These are phyloP conservation scores for Dinoponera quadriceps DNA, from an alignment of 1,140 invertebrate genomes.

Conservation along the genomic window DNA sequence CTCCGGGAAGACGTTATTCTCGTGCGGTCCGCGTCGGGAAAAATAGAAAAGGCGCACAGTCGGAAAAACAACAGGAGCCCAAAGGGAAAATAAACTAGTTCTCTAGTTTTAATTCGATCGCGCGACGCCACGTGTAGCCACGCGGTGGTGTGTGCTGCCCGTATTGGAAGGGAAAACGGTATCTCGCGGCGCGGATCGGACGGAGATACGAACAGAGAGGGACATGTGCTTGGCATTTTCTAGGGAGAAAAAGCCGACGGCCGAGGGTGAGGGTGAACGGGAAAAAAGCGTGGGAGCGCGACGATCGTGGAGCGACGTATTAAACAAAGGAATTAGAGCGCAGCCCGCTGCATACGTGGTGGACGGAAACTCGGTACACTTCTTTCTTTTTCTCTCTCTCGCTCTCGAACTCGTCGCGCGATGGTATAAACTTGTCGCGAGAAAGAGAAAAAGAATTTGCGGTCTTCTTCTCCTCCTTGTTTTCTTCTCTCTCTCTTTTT, in stretches of 20 bases:
- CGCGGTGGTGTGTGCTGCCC: neutral
- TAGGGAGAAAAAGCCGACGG: conserved; percentile 6
- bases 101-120: conserved; percentile 41
- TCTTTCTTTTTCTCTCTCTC: neutral
- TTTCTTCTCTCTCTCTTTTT: neutral
- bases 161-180: conserved; percentile 29
- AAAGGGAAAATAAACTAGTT: conserved; percentile 60
- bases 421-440: too few species aligned
- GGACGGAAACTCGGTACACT: neutral
- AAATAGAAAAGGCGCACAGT: conserved; percentile 15
- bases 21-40: neutral
- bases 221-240: conserved; percentile 61
- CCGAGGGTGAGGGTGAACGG: neutral
- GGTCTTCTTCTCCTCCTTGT: too few species aligned
- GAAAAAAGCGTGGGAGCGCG: conserved; percentile 56
- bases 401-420: conserved; percentile 13
- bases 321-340: conserved; percentile 57
- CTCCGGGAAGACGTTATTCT: conserved; percentile 43
- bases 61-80: conserved; percentile 20
- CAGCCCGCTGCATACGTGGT: conserved; percentile 22
- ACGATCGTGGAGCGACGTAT: conserved; percentile 4
- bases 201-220: conserved; percentile 19
- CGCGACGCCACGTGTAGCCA: conserved; percentile 61
- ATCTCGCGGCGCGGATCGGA: conserved; percentile 24
- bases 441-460: neutral